Conservation (phyloP, 2,113 vertebrate genomes). For the Sinocyclocheilus anophthalmus region DNA sequence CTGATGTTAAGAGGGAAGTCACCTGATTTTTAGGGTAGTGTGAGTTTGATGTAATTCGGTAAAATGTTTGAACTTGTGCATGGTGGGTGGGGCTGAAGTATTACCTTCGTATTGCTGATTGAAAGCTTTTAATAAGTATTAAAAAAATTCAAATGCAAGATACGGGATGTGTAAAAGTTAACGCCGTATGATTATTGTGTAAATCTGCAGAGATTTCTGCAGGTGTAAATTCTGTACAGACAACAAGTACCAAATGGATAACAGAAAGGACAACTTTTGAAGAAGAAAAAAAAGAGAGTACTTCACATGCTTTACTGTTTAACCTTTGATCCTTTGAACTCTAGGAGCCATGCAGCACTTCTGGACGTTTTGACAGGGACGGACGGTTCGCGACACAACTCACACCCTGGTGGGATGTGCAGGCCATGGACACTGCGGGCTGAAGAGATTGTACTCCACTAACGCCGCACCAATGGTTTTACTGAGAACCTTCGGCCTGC, state of each 20-base stretch:
- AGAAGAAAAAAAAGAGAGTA: neutral
- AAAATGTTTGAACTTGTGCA: no score
- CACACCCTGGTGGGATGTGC: no score
- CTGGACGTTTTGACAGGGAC: no score
- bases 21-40: no score
- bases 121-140: no score
- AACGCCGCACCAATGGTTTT: constrained; percentile 82
- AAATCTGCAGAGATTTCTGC: neutral
- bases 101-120: no score
- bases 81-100: no score
- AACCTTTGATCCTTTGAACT: constrained; percentile 29
- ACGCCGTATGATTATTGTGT: no score
- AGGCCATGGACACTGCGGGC: no score
- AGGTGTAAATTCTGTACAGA: neutral
- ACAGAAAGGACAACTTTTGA: neutral
- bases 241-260: neutral
- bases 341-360: constrained; percentile 90
- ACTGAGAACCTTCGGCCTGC: constrained; percentile 89
- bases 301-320: neutral
- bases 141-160: no score
- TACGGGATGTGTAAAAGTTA: no score
- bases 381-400: constrained; percentile 94
- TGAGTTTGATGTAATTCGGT: no score
- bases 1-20: neutral
- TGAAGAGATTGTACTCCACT: constrained; percentile 92